phyloP scores from a whole-genome alignment of 2,888 invertebrate species.

The Tortrix viridana region DNA sequence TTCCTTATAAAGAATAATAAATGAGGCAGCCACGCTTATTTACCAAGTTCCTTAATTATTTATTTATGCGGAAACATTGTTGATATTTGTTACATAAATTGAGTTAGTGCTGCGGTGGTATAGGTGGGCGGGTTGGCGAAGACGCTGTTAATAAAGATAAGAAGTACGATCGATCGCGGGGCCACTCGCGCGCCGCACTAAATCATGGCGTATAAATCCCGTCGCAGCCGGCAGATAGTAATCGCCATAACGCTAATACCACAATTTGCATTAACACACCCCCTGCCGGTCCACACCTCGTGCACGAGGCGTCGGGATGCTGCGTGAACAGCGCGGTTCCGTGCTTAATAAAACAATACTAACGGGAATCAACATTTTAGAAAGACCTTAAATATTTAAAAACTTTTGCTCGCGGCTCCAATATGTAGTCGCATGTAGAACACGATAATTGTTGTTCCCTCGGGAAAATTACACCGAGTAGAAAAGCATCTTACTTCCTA shows the following conservation, averaged over 20 bases:
- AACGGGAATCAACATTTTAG: no score
- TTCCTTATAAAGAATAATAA: conserved; percentile 85
- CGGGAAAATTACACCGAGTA: no score
- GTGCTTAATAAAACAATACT: neutral
- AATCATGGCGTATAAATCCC: conserved; percentile 53
- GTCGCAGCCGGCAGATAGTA: conserved; percentile 55
- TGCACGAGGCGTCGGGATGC: conserved; percentile 8
- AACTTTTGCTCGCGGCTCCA: neutral
- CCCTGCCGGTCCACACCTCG: conserved; percentile 32
- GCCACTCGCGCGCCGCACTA: conserved; percentile 45
- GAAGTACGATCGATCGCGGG: conserved; percentile 16
- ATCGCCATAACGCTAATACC: conserved; percentile 69
- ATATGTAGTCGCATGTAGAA: no score
- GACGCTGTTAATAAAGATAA: conserved; percentile 1
- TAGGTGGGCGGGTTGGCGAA: conserved; percentile 9
- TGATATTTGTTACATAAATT: conserved; percentile 72
- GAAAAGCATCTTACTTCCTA: no score
- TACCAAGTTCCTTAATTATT: conserved; percentile 83
- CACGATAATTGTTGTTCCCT: no score
- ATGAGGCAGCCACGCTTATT: conserved; percentile 83
- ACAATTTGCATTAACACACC: conserved; percentile 71
- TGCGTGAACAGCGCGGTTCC: conserved; percentile 17
- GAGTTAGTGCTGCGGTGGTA: conserved; percentile 23
- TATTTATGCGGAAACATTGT: conserved; percentile 80
- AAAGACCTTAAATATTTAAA: no score